Percentiles rank a stretch among this genome's conserved stretches.
Conservation (phyloP, 2,797 vertebrate species). For the Monodelphis domestica region DNA sequence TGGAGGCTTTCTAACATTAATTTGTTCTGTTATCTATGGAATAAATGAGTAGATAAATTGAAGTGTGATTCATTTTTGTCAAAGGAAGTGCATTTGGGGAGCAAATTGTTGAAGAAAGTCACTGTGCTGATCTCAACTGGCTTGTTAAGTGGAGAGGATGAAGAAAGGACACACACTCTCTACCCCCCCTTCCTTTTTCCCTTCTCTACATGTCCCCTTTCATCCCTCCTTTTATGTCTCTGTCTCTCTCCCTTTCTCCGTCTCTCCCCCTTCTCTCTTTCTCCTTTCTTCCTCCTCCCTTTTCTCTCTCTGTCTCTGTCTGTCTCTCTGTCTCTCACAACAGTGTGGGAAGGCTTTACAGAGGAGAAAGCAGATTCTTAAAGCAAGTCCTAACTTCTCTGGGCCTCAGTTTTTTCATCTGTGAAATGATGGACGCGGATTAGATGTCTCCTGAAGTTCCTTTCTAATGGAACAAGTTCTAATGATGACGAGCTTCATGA, state of each 20-base stretch:
- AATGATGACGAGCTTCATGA: neutral
- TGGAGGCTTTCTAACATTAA: neutral
- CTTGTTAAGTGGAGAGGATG: neutral
- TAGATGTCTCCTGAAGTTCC: neutral
- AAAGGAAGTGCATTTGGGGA: neutral
- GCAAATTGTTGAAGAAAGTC: neutral
- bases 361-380: neutral
- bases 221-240: too few species aligned
- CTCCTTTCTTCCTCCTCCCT: neutral
- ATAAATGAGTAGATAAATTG: neutral
- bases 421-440: neutral
- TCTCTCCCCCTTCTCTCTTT: neutral
- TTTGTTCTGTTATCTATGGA: neutral
- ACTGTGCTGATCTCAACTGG: neutral
- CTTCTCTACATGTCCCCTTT: too few species aligned
- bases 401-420: neutral
- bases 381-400: neutral
- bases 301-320: too few species aligned
- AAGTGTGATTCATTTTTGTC: neutral
- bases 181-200: too few species aligned
- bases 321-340: too few species aligned
- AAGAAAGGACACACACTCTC: neutral
- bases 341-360: neutral
- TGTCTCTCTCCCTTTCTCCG: too few species aligned
- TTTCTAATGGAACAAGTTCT: neutral